Percentiles rank a stretch among this genome's conserved stretches.
phyloP scores from a whole-genome alignment of 2,113 vertebrate species.

The Orthonyx spaldingii region DNA sequence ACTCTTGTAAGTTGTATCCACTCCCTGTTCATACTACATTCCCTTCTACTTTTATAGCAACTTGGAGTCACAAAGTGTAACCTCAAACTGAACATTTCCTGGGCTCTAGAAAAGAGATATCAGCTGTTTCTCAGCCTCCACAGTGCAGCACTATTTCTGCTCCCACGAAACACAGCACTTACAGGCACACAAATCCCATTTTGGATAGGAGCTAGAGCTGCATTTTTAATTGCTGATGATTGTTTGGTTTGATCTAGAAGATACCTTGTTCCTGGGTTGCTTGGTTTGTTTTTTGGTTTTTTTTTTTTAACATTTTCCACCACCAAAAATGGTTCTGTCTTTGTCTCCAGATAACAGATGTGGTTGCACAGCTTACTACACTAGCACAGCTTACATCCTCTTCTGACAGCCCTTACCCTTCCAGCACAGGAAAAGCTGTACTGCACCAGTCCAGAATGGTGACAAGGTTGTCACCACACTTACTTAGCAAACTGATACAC shows the following conservation, averaged over 20 bases:
- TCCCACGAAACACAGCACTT: not conserved
- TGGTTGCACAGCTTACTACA: not conserved
- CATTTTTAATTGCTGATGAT: not conserved
- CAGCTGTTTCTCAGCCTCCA: not conserved
- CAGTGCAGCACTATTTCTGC: not conserved
- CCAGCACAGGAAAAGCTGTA: not conserved
- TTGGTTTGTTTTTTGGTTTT: no score
- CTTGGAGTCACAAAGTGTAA: not conserved
- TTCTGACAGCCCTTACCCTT: not conserved
- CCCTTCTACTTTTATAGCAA: not conserved
- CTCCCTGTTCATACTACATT: not conserved
- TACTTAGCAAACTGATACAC: not conserved
- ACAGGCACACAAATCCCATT: not conserved
- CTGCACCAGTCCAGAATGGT: not conserved
- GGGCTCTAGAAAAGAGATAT: not conserved
- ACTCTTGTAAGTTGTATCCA: not conserved
- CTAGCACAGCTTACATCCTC: not conserved
- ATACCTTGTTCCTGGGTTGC: not conserved
- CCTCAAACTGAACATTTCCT: not conserved
- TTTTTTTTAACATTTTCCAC: not conserved
- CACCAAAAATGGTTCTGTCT: not conserved
- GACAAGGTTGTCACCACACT: not conserved
- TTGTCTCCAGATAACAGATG: not conserved
- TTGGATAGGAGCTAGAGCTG: not conserved
- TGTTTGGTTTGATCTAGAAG: not conserved